These are phyloP conservation scores for Labrus mixtus DNA, from an alignment of 2,113 vertebrate species.

Conservation along the genomic window DNA sequence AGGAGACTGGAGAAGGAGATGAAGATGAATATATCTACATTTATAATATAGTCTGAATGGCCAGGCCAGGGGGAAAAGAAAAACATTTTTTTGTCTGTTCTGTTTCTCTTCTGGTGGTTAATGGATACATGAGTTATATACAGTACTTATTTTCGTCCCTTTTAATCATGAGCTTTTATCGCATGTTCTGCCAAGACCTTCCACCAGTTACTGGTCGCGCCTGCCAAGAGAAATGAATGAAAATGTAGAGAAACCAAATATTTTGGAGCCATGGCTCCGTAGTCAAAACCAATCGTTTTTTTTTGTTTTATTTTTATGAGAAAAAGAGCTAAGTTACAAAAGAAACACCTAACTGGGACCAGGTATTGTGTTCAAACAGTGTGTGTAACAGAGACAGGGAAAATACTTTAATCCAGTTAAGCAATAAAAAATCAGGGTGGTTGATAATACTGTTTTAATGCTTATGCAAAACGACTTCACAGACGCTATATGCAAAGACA, in stretches of 20 bases:
- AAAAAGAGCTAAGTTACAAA: slow-evolving; percentile 52
- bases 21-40: slow-evolving; percentile 61
- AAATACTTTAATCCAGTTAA: slow-evolving; percentile 45
- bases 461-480: slow-evolving; percentile 33
- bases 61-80: slow-evolving; percentile 60
- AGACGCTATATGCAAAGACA: slow-evolving; percentile 52
- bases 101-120: slow-evolving; percentile 79
- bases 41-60: slow-evolving; percentile 62
- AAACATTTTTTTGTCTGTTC: slow-evolving; percentile 71
- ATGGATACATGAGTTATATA: slow-evolving; percentile 84
- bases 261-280: slow-evolving; percentile 74
- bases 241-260: slow-evolving; percentile 82
- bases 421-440: slow-evolving; percentile 37
- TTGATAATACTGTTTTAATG: slow-evolving; percentile 52
- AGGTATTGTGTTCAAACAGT: slow-evolving; percentile 64
- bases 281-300: slow-evolving; percentile 74
- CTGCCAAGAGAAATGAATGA: slow-evolving; percentile 84
- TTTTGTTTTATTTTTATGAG: slow-evolving; percentile 68
- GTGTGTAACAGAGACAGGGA: slow-evolving; percentile 30
- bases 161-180: slow-evolving; percentile 84
- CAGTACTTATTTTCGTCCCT: slow-evolving; percentile 83
- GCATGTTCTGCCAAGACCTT: slow-evolving; percentile 81
- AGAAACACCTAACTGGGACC: slow-evolving; percentile 72
- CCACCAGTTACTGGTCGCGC: slow-evolving; percentile 70
- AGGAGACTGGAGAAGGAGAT: slow-evolving; percentile 20